These are phyloP conservation scores for Cyanoderma ruficeps DNA, from an alignment of 2,113 vertebrate species.

Conservation along the genomic window DNA sequence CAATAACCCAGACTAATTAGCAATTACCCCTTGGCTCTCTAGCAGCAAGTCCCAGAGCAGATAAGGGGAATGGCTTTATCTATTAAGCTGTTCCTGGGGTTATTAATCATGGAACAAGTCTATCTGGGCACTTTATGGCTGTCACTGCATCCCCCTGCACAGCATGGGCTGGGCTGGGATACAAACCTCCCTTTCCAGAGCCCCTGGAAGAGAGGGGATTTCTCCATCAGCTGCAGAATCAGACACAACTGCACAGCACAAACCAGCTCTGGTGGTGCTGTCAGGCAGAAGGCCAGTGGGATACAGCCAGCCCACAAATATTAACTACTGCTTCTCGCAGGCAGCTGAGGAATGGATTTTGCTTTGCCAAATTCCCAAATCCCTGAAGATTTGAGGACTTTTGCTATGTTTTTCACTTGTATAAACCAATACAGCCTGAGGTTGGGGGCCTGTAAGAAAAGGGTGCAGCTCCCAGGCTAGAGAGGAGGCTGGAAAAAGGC, in stretches of 20 bases:
- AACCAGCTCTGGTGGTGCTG: neutral
- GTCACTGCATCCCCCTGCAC: neutral
- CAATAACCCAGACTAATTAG: neutral
- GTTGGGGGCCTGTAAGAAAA: neutral
- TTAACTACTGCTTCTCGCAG: neutral
- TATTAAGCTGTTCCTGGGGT: neutral
- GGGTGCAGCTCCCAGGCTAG: neutral
- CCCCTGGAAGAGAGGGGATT: neutral
- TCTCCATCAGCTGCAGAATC: neutral
- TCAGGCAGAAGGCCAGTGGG: neutral
- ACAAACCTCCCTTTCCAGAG: neutral
- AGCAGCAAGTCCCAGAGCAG: neutral
- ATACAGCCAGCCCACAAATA: neutral
- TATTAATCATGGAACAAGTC: neutral
- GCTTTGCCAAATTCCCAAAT: neutral
- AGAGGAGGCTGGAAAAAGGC: neutral
- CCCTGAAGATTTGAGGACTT: neutral
- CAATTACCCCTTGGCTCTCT: neutral
- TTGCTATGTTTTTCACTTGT: neutral
- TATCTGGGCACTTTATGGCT: neutral
- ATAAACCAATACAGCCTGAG: neutral
- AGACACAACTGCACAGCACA: neutral
- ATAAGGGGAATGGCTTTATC: neutral
- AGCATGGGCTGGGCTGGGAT: rapidly evolving
- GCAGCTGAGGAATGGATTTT: neutral